These are phyloP conservation scores for Euwallacea fornicatus DNA, from an alignment of 1,140 invertebrate genomes.

Conservation along the genomic window DNA sequence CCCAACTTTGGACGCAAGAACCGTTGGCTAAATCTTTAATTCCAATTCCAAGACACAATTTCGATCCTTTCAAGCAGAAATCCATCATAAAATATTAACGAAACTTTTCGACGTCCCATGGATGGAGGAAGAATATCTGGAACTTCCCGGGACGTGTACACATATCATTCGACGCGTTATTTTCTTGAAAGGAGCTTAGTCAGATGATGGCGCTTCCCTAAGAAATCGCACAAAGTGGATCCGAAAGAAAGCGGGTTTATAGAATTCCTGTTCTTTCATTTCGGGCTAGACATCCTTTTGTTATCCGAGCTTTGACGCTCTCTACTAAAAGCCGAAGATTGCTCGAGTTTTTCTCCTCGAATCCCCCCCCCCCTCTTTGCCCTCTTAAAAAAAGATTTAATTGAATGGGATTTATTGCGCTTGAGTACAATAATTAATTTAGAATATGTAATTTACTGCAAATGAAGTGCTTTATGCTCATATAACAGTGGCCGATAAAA, in stretches of 20 bases:
- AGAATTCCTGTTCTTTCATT: constrained; percentile 16
- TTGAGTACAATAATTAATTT: background rate
- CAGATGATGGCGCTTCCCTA: constrained; percentile 1
- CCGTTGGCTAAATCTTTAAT: too few species aligned
- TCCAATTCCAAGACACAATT: too few species aligned
- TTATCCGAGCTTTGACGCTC: constrained; percentile 12
- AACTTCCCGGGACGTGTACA: background rate
- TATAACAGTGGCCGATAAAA: constrained; percentile 2
- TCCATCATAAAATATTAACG: too few species aligned
- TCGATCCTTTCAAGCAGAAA: too few species aligned
- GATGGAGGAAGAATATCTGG: too few species aligned
- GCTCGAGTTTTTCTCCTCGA: background rate
- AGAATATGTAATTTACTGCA: background rate
- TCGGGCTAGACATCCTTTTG: constrained; percentile 9
- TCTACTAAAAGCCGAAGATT: background rate
- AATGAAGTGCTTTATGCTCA: background rate
- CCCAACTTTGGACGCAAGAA: too few species aligned
- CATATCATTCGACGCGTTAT: constrained; percentile 13
- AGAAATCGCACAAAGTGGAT: constrained; percentile 13
- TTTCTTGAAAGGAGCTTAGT: constrained; percentile 17
- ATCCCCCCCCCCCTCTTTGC: too few species aligned
- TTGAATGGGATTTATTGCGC: background rate
- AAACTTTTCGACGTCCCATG: too few species aligned
- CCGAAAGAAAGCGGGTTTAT: constrained; percentile 15
- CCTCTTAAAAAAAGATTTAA: background rate